phyloP scores from a whole-genome alignment of 2,113 vertebrate species.

The Lanius collurio region DNA sequence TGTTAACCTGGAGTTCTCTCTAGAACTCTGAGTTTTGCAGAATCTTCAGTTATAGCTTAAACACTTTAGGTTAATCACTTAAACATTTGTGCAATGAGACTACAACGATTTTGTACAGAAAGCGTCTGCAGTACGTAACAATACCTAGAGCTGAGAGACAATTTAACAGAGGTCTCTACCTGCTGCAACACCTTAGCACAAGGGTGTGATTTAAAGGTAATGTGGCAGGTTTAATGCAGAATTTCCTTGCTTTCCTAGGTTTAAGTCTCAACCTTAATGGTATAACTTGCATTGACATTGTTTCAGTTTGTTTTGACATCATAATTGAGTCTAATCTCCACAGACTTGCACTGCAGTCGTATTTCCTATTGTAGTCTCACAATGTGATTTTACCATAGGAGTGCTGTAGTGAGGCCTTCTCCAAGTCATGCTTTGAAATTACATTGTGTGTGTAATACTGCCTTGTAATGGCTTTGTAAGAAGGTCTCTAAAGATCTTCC shows the following conservation, averaged over 20 bases:
- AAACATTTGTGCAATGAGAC: not conserved
- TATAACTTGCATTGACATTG: conserved; percentile 69
- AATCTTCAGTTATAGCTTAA: conserved; percentile 14
- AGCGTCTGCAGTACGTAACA: not conserved
- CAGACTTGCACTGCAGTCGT: conserved; percentile 53
- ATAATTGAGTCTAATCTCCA: conserved; percentile 73
- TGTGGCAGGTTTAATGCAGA: conserved; percentile 8
- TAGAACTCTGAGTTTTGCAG: not conserved
- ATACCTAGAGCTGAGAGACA: conserved; percentile 17
- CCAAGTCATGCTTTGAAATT: conserved; percentile 55
- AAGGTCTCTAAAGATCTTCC: conserved; percentile 65
- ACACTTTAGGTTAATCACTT: conserved; percentile 16
- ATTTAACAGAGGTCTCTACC: conserved; percentile 32
- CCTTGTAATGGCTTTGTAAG: conserved; percentile 32
- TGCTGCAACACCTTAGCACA: conserved; percentile 37
- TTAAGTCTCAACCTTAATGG: conserved; percentile 61
- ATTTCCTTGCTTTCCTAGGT: conserved; percentile 20
- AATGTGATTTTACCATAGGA: conserved; percentile 49
- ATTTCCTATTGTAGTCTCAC: conserved; percentile 62
- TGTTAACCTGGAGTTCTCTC: not conserved
- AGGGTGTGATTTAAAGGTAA: conserved; percentile 49
- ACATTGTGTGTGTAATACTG: conserved; percentile 1
- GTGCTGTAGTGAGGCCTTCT: conserved; percentile 31
- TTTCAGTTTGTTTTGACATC: conserved; percentile 74
- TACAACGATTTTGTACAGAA: not conserved